These are phyloP conservation scores for Drosophila histrio DNA, from an alignment of 2,888 invertebrate species.

Conservation along the genomic window DNA sequence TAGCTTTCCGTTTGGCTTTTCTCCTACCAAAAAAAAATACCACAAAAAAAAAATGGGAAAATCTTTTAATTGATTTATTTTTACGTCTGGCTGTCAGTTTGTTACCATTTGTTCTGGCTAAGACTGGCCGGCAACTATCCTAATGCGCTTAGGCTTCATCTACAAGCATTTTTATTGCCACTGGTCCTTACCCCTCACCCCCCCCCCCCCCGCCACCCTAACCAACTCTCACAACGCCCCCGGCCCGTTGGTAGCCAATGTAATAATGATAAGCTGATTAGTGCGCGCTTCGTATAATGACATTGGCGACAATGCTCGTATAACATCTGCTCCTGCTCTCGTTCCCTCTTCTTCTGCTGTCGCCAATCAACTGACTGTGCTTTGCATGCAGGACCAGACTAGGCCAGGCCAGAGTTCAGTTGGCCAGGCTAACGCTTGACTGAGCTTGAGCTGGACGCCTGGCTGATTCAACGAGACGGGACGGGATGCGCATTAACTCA, in stretches of 20 bases:
- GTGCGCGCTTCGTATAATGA: constrained; percentile 62
- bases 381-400: constrained; percentile 31
- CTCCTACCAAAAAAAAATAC: neutral
- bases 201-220: neutral
- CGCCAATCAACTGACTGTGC: constrained; percentile 25
- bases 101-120: constrained; percentile 7
- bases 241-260: constrained; percentile 28
- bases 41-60: constrained; percentile 11
- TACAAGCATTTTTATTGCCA: constrained; percentile 59
- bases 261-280: constrained; percentile 77
- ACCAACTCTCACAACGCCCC: neutral
- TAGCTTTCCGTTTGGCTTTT: constrained; percentile 47
- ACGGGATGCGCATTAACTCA: constrained; percentile 66
- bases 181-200: neutral
- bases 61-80: constrained; percentile 61
- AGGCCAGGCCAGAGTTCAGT: neutral
- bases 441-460: constrained; percentile 4
- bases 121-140: constrained; percentile 23
- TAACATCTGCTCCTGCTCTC: constrained; percentile 32
- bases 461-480: constrained; percentile 18
- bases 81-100: constrained; percentile 25
- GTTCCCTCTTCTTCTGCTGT: neutral
- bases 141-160: constrained; percentile 47
- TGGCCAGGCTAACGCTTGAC: neutral
- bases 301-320: constrained; percentile 56